A percentile compares a stretch with the other conserved stretches of the same genome.
phyloP scores from a whole-genome alignment of 2,113 vertebrate genomes.

The Mustelus asterias region DNA sequence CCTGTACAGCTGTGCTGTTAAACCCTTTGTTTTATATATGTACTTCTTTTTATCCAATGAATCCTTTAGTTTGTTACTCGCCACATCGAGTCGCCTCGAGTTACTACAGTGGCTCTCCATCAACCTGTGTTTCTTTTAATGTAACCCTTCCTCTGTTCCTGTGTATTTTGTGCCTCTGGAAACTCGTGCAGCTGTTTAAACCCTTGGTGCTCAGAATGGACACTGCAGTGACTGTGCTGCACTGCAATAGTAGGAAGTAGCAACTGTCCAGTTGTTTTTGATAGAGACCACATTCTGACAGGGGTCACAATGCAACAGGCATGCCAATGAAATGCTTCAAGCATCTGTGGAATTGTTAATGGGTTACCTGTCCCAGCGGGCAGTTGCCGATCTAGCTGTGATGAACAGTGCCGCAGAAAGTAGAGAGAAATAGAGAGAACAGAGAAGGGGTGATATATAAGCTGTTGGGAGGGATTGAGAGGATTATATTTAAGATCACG shows the following conservation, averaged over 20 bases:
- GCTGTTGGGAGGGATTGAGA: neutral
- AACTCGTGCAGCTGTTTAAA: neutral
- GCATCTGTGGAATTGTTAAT: constrained; percentile 20
- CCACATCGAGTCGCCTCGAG: too few species aligned
- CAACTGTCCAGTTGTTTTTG: neutral
- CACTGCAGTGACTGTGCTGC: neutral
- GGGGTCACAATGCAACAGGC: constrained; percentile 5
- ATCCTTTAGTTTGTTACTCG: too few species aligned
- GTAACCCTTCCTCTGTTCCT: neutral
- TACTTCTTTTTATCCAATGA: too few species aligned
- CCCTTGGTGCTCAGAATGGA: neutral
- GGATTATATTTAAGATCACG: neutral
- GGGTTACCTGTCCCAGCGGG: neutral
- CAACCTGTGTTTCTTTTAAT: too few species aligned
- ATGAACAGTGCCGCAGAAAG: neutral
- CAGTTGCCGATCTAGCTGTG: neutral
- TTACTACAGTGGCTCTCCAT: neutral
- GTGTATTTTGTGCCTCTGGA: neutral
- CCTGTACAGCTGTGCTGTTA: too few species aligned
- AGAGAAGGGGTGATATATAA: too few species aligned
- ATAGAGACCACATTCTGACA: neutral
- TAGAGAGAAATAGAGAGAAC: neutral
- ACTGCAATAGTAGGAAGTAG: neutral
- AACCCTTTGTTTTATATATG: too few species aligned
- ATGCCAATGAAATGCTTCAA: neutral